Conservation (phyloP, 1,140 invertebrate genomes). For the Globodera ellingtonae region DNA sequence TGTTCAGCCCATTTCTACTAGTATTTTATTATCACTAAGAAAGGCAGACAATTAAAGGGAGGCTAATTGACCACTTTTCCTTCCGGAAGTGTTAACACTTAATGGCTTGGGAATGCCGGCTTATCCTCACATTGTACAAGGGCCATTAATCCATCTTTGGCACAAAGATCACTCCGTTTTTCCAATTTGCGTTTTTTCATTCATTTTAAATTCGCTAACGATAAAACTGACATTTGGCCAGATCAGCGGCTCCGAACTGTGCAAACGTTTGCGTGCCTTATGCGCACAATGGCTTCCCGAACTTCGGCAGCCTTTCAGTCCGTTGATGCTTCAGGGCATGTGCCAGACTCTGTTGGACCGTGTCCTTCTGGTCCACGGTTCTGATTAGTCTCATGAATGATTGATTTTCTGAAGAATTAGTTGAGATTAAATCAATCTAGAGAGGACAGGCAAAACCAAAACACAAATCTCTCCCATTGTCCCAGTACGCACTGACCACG, state of each 20-base stretch:
- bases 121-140: slow-evolving; percentile 53
- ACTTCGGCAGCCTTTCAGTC: slow-evolving; percentile 69
- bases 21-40: slow-evolving; percentile 18
- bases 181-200: too few relatives aligned
- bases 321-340: slow-evolving; percentile 78
- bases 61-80: too few relatives aligned
- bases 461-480: neutral
- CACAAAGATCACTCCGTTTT: too few relatives aligned
- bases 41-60: neutral
- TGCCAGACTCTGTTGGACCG: slow-evolving; percentile 84
- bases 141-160: neutral
- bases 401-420: too few relatives aligned
- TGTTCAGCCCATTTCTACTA: slow-evolving; percentile 64
- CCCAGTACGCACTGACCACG: slow-evolving; percentile 18
- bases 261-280: slow-evolving; percentile 74
- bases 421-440: too few relatives aligned
- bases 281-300: slow-evolving; percentile 9
- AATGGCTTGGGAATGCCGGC: neutral
- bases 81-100: too few relatives aligned
- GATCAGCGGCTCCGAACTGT: slow-evolving; percentile 72
- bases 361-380: slow-evolving; percentile 78
- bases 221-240: slow-evolving; percentile 63
- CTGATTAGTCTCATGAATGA: slow-evolving; percentile 28
- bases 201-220: too few relatives aligned
- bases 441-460: too few relatives aligned